Percentiles rank a stretch among this genome's conserved stretches.
phyloP scores from a whole-genome alignment of 2,797 vertebrate species.

The Trichosurus vulpecula region DNA sequence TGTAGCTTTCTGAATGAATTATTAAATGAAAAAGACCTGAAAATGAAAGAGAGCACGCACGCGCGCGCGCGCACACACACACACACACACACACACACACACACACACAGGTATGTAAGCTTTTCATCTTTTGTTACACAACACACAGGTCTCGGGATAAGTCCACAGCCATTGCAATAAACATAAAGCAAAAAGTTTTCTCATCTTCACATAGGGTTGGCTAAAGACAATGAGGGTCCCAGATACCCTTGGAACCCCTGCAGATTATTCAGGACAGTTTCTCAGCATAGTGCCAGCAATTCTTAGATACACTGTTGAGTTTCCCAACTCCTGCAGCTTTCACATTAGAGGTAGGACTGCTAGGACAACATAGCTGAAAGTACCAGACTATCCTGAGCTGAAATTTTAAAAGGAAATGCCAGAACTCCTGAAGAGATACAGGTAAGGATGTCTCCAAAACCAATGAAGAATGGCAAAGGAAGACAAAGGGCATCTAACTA shows the following conservation, averaged over 20 bases:
- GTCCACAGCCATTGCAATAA: not conserved
- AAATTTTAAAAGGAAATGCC: not conserved
- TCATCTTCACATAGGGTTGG: not conserved
- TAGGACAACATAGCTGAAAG: not conserved
- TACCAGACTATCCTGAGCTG: not conserved
- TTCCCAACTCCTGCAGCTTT: not conserved
- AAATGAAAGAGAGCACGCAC: slow-evolving; percentile 39
- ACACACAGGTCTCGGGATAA: not conserved
- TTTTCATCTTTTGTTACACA: not conserved
- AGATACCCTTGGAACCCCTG: not conserved
- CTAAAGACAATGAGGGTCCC: not conserved
- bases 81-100: not conserved
- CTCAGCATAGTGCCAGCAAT: not conserved
- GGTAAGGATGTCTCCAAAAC: not conserved
- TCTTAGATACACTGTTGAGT: not conserved
- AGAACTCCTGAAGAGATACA: not conserved
- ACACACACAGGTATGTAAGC: not conserved
- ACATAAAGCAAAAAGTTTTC: not conserved
- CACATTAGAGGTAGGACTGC: not conserved
- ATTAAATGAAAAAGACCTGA: slow-evolving; percentile 46
- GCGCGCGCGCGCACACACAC: not conserved
- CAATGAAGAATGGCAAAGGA: not conserved
- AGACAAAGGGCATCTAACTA: not conserved
- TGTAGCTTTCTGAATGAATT: slow-evolving; percentile 40
- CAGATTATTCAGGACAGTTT: not conserved